Conservation (phyloP, 2,888 invertebrate species). For the Ctena decussata region DNA sequence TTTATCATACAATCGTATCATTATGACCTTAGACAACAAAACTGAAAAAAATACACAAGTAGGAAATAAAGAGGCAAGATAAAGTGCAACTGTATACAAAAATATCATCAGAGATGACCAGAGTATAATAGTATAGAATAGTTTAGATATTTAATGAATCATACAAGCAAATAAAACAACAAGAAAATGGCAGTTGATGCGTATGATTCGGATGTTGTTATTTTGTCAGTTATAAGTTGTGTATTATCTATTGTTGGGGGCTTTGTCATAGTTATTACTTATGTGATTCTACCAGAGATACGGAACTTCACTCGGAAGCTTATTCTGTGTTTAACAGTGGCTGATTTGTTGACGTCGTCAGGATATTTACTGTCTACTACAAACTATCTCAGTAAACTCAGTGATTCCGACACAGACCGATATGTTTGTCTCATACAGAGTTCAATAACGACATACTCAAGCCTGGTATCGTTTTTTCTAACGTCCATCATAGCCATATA, state of each 20-base stretch:
- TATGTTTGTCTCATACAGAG: slow-evolving; percentile 56
- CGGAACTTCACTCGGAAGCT: slow-evolving; percentile 14
- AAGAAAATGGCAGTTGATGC: background rate
- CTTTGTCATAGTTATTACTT: slow-evolving; percentile 10
- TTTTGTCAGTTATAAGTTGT: slow-evolving; percentile 11
- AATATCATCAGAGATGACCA: no score
- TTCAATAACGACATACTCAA: slow-evolving; percentile 55
- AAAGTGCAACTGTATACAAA: no score
- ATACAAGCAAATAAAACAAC: no score
- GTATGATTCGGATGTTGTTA: background rate
- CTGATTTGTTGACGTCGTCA: slow-evolving; percentile 26
- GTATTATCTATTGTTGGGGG: slow-evolving; percentile 19
- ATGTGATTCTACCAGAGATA: slow-evolving; percentile 10
- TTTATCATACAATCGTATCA: no score
- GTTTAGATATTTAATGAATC: no score
- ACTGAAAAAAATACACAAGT: no score
- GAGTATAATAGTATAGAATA: no score
- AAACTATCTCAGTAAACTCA: background rate
- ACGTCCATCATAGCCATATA: slow-evolving; percentile 52
- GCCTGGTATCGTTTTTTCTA: slow-evolving; percentile 63
- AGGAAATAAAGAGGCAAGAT: no score
- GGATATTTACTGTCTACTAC: background rate
- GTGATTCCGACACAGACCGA: background rate
- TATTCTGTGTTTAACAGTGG: slow-evolving; percentile 26
- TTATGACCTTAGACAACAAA: no score